Percentiles rank a stretch among this genome's conserved stretches.
Conservation (phyloP, 2,888 invertebrate genomes). For the Rhodophaea formosa region DNA sequence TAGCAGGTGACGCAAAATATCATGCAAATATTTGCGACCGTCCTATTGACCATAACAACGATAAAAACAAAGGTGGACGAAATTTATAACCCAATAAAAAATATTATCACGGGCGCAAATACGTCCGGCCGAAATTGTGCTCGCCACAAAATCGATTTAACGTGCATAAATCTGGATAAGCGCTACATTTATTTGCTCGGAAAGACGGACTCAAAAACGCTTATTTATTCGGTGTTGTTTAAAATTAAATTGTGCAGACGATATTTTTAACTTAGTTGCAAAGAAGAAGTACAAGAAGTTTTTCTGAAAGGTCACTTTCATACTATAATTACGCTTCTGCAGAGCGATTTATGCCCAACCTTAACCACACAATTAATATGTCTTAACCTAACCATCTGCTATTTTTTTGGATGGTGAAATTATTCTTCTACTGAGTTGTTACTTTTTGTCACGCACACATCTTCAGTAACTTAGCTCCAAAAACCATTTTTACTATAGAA, state of each 20-base stretch:
- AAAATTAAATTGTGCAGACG: neutral
- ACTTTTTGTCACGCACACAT: too few relatives aligned
- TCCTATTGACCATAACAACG: constrained; percentile 34
- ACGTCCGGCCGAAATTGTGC: constrained; percentile 21
- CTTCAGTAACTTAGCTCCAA: too few relatives aligned
- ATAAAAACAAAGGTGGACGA: constrained; percentile 35
- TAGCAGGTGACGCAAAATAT: constrained; percentile 16
- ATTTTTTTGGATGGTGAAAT: too few relatives aligned
- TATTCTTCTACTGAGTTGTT: too few relatives aligned
- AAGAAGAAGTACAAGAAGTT: neutral
- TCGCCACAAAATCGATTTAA: constrained; percentile 18
- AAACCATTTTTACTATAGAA: too few relatives aligned
- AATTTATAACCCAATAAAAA: constrained; percentile 51
- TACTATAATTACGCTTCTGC: too few relatives aligned
- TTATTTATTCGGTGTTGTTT: neutral
- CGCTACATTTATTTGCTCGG: neutral
- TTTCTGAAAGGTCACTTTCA: too few relatives aligned
- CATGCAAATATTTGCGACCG: constrained; percentile 26
- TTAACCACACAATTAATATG: too few relatives aligned
- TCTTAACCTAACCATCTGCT: too few relatives aligned
- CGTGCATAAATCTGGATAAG: constrained; percentile 10
- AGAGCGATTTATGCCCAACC: too few relatives aligned
- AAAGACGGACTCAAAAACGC: neutral
- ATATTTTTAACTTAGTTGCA: neutral
- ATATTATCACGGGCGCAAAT: constrained; percentile 29